Conservation (phyloP, 2,113 vertebrate species). For the Narcine bancroftii region DNA sequence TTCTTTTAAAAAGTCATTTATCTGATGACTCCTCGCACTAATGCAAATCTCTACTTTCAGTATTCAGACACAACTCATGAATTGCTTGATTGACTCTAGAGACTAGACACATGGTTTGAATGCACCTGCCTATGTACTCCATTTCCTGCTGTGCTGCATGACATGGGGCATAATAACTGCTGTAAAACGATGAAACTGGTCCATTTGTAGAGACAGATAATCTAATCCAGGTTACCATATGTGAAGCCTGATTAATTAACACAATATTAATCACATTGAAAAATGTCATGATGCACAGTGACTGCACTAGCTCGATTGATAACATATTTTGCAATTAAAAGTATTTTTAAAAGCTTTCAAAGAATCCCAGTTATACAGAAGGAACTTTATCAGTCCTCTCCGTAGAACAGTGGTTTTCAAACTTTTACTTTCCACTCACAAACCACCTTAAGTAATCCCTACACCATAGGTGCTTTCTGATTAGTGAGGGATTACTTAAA, state of each 20-base stretch:
- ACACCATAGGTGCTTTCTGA: too few relatives aligned
- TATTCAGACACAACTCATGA: slow-evolving; percentile 18
- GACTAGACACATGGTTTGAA: background rate
- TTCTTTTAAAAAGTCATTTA: slow-evolving; percentile 6
- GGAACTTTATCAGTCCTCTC: background rate
- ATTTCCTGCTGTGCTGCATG: background rate
- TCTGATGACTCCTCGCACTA: slow-evolving; percentile 3
- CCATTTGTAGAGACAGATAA: background rate
- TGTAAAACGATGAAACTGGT: background rate
- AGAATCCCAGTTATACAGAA: background rate
- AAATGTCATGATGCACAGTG: background rate
- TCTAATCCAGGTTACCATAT: background rate
- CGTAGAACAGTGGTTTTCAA: too few relatives aligned
- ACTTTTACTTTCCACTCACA: too few relatives aligned
- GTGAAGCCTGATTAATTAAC: background rate
- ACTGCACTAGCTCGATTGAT: background rate
- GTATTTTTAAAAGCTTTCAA: background rate
- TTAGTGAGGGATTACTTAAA: too few relatives aligned
- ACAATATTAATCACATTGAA: background rate
- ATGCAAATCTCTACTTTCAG: slow-evolving; percentile 26
- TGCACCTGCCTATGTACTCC: background rate
- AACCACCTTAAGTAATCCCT: too few relatives aligned
- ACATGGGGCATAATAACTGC: background rate
- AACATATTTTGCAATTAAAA: background rate
- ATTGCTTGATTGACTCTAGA: slow-evolving; percentile 18